These are phyloP conservation scores for Micropoecilia bifurca DNA, from an alignment of 2,797 vertebrate species.

Conservation along the genomic window DNA sequence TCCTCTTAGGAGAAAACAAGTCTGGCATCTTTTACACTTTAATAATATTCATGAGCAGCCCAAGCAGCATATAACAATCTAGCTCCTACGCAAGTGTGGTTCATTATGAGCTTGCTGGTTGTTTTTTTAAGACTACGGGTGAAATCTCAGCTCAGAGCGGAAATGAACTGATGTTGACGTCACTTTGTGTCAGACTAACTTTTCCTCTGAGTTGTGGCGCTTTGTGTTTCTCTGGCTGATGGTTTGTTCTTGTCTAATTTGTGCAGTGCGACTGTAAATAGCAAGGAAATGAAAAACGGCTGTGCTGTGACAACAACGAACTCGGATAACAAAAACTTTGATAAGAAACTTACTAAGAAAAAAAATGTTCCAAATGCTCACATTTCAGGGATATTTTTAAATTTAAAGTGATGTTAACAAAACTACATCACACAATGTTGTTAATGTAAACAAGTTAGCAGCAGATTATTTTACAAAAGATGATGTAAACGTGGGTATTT, in stretches of 20 bases:
- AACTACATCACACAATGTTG: background rate
- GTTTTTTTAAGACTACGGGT: constrained; percentile 39
- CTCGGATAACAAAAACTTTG: background rate
- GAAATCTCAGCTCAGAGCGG: constrained; percentile 52
- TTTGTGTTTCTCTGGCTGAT: constrained; percentile 21
- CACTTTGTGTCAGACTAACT: constrained; percentile 22
- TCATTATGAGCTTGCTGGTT: constrained; percentile 59
- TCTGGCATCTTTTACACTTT: constrained; percentile 24
- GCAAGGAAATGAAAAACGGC: constrained; percentile 12
- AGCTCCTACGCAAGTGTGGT: constrained; percentile 41
- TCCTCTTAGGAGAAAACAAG: constrained; percentile 9
- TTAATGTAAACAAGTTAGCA: background rate
- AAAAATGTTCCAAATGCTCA: background rate
- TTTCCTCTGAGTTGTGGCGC: constrained; percentile 20
- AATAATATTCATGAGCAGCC: constrained; percentile 37
- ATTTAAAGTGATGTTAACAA: constrained; percentile 6
- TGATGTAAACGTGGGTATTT: too few relatives aligned
- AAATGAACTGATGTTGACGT: constrained; percentile 57
- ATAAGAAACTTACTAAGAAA: background rate
- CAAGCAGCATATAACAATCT: constrained; percentile 31
- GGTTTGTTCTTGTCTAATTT: constrained; percentile 8
- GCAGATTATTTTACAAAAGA: background rate
- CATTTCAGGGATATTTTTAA: background rate
- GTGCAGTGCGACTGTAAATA: background rate
- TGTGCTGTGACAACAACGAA: background rate